A percentile compares a stretch with the other conserved stretches of the same genome.
Evolutionary conservation across 2,113 vertebrate species (phyloP).

Genomic region (Phalacrocorax pelagicus): DNA sequence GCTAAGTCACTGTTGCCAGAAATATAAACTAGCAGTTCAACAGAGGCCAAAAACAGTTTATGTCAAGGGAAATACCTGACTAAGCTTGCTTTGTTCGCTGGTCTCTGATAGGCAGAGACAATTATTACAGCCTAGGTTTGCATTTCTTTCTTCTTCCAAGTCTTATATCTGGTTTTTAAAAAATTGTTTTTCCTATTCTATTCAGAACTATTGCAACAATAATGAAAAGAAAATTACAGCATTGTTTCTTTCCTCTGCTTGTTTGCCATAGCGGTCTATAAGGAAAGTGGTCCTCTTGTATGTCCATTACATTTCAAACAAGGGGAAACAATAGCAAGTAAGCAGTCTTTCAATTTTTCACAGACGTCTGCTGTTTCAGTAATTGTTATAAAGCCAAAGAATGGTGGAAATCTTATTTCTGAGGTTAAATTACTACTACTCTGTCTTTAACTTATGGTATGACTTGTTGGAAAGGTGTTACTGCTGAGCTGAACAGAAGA

Average conservation of each 20-base stretch:
- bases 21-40: background rate
- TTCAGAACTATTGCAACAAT: background rate
- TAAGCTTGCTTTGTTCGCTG: background rate
- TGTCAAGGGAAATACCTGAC: background rate
- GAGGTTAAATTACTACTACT: background rate
- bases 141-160: background rate
- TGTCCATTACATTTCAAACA: background rate
- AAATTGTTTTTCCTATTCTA: background rate
- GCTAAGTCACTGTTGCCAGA: background rate
- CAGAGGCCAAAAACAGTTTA: background rate
- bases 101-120: background rate
- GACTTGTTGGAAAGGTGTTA: background rate
- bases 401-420: background rate
- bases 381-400: background rate
- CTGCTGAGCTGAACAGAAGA: background rate
- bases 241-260: background rate
- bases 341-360: background rate
- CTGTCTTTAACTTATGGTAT: background rate
- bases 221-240: background rate
- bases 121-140: background rate
- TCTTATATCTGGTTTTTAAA: background rate
- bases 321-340: background rate
- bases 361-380: background rate
- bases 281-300: background rate
- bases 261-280: background rate